Evolutionary conservation across 2,797 vertebrate genomes (phyloP), one percentile per base, ranked within the genome.

Genomic region (Zenarchopterus dispar): DNA sequence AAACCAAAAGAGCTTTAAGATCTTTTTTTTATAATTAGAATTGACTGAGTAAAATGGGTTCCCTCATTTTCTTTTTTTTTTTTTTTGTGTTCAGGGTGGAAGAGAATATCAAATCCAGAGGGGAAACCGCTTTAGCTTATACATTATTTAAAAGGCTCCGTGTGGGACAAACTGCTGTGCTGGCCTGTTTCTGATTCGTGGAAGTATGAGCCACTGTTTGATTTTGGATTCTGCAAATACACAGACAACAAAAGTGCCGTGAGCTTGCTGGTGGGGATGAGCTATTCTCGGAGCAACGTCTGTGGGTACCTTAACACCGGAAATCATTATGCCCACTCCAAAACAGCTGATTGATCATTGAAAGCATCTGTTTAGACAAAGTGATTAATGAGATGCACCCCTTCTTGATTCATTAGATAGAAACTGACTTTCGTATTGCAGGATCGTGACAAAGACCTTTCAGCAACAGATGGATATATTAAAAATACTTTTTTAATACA

Each of bases 141-240:
- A 4, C 63, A 86, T 89, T 62, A 82, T 88, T 78, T 56, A 89
- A 75, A 61, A 50, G 45, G 18, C 71, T 69, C 0, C 17, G 75
- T 80, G 75, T 80, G 77, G 78, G 77, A 53, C 70, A 76, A 83
- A 70, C 57, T 70, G 69, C 75, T 67, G 75, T 56, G 36, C 44
- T 66, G 56, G 50, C 53, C 73, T 61, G 81, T 84, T 78, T 77
- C 67, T 60, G 67, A 84, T 81, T 86, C 67, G 82, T 77, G 18
- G 18, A 62, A 69, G 56, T 56, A 33, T 43, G 62, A 62, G 17
- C 22, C 31, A 6, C n/a, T 61, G n/a, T 77, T 84, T 82, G 68
- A 69, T 74, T 70, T 78, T 50, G 52, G 56, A 19, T 44, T 70
- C 8, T 36, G 52, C 66, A 73, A 57, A 82, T 21, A 72, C 18